Evolutionary conservation across 1,140 invertebrate species (phyloP).

Genomic region (Diuraphis noxia): DNA sequence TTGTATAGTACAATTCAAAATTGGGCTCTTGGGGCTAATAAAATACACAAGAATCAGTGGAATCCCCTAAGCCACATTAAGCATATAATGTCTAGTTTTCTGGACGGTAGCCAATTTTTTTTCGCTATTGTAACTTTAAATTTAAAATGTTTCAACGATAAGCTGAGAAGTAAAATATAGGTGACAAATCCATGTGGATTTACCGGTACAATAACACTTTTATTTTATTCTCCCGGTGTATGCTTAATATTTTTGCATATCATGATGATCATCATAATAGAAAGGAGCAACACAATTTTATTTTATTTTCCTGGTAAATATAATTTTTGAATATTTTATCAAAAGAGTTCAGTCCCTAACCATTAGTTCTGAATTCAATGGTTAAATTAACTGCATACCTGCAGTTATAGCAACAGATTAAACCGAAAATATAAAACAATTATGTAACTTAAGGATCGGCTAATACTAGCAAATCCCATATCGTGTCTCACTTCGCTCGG

Average conservation of each 20-base stretch:
- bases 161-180: not conserved
- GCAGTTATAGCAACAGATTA: not conserved
- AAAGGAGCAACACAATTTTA: not conserved
- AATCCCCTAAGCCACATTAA: conserved; percentile 40
- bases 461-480: not conserved
- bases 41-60: conserved; percentile 29
- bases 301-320: not conserved
- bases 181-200: not conserved
- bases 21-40: conserved; percentile 14
- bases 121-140: not conserved
- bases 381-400: too few species aligned
- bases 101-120: conserved; percentile 1
- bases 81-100: not conserved
- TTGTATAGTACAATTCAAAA: not conserved
- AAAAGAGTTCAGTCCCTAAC: not conserved
- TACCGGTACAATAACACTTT: not conserved
- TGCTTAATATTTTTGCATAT: not conserved
- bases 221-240: not conserved
- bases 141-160: not conserved
- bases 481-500: not conserved
- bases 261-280: not conserved
- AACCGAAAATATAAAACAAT: not conserved
- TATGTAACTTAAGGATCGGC: not conserved
- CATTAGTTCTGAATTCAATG: too few species aligned
- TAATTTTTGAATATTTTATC: not conserved